Percentiles rank a stretch among this genome's conserved stretches.
phyloP scores from a whole-genome alignment of 2,113 vertebrate species.

The Pseudopodoces humilis region DNA sequence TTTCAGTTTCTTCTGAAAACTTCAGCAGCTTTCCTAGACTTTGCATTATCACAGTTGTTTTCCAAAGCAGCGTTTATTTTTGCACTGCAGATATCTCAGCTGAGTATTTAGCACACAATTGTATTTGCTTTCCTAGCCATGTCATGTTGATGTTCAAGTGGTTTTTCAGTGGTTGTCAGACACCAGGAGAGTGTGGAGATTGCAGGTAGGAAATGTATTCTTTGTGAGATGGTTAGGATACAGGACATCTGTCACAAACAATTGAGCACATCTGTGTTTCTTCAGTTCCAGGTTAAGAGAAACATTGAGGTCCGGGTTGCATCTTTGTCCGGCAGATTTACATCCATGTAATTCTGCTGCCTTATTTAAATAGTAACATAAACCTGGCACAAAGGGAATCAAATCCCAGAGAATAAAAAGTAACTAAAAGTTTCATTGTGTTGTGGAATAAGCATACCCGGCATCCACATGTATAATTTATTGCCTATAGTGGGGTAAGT shows the following conservation, averaged over 20 bases:
- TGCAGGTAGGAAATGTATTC: not conserved
- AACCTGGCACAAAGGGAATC: not conserved
- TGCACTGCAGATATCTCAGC: not conserved
- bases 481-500: not conserved
- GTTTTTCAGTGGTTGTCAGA: not conserved
- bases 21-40: not conserved
- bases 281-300: not conserved
- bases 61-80: not conserved
- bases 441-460: conserved; percentile 7
- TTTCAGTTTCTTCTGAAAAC: not conserved
- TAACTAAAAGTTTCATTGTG: conserved; percentile 25
- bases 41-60: not conserved
- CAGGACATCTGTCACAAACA: not conserved
- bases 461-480: conserved; percentile 51
- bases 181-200: not conserved
- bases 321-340: not conserved
- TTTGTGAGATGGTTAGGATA: not conserved
- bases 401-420: not conserved
- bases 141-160: not conserved
- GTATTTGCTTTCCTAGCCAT: not conserved
- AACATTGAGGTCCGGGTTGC: not conserved
- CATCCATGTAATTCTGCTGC: not conserved
- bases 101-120: not conserved
- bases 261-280: not conserved
- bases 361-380: not conserved